Conservation (phyloP, 2,888 invertebrate species). For the Drepana falcataria region DNA sequence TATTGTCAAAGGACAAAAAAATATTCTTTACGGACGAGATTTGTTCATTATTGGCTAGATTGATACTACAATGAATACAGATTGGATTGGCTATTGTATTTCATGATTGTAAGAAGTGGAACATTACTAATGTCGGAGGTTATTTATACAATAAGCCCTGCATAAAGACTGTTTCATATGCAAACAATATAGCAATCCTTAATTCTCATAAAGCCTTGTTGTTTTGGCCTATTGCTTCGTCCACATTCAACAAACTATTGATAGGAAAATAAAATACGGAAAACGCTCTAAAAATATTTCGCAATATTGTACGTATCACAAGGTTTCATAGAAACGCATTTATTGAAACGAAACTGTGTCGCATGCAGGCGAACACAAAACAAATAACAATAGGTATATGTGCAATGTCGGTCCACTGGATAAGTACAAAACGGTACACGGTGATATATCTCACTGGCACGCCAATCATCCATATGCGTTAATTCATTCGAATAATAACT, state of each 20-base stretch:
- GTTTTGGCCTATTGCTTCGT: neutral
- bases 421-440: neutral
- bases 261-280: neutral
- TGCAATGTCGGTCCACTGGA: conserved; percentile 11
- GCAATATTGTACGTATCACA: neutral
- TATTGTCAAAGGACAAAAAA: too few relatives aligned
- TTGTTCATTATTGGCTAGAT: too few relatives aligned
- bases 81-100: too few relatives aligned
- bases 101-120: too few relatives aligned
- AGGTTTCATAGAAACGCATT: conserved; percentile 6
- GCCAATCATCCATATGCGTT: neutral
- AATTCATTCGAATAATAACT: too few relatives aligned
- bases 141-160: neutral
- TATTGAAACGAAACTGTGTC: conserved; percentile 13
- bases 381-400: conserved; percentile 14
- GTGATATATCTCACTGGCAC: neutral
- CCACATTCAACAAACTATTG: neutral
- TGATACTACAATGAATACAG: too few relatives aligned
- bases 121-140: too few relatives aligned
- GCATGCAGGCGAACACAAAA: neutral
- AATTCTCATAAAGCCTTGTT: neutral
- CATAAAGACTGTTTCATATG: neutral
- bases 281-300: neutral
- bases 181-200: neutral
- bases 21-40: too few relatives aligned